These are phyloP conservation scores for Ernsta delagoae DNA, from an alignment of 2,888 invertebrate genomes.

Conservation along the genomic window DNA sequence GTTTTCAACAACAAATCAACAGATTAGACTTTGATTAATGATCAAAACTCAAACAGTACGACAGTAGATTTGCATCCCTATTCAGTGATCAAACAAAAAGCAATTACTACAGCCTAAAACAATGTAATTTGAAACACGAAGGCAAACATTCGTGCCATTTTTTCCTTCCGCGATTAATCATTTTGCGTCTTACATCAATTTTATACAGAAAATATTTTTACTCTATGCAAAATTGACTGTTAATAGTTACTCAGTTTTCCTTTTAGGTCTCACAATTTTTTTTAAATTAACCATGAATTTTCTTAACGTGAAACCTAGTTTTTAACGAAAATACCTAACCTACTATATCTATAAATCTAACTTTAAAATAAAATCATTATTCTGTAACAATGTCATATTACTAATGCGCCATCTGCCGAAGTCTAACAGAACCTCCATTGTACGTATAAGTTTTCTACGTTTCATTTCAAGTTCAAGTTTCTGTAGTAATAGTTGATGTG, in stretches of 20 bases:
- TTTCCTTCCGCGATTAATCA: not conserved
- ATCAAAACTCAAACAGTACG: constrained; percentile 3
- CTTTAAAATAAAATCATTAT: no score
- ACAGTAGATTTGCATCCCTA: constrained; percentile 25
- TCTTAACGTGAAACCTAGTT: no score
- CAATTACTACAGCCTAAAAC: constrained; percentile 18
- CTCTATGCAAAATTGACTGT: no score
- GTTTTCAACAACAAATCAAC: constrained; percentile 16
- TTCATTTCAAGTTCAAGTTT: no score
- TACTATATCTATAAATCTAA: no score
- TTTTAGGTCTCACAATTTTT: no score
- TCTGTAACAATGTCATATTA: not conserved
- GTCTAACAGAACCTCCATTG: not conserved
- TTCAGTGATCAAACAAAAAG: constrained; percentile 29
- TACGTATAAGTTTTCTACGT: no score
- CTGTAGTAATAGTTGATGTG: not conserved
- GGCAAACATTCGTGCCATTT: not conserved
- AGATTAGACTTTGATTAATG: constrained; percentile 31
- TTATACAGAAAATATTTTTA: not conserved
- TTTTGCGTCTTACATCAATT: not conserved
- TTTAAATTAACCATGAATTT: no score
- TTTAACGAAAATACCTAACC: no score
- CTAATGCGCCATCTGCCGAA: not conserved
- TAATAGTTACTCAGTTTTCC: no score
- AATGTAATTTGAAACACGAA: constrained; percentile 19